Evolutionary conservation across 2,797 vertebrate genomes (phyloP).

Genomic region (Leptatherina wallacei): DNA sequence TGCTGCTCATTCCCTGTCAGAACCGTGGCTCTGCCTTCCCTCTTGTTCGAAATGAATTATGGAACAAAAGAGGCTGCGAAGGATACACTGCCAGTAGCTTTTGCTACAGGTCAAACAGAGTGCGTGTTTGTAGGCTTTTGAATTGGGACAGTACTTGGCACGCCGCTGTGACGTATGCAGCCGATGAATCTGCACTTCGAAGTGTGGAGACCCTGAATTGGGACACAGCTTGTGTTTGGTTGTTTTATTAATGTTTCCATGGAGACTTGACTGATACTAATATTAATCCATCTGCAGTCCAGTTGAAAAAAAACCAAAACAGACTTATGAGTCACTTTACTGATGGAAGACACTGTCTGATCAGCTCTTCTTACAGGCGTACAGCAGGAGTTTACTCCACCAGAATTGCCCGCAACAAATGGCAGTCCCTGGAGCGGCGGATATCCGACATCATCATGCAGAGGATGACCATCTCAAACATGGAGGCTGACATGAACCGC

Average conservation of each 20-base stretch:
- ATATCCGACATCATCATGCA: constrained; percentile 97
- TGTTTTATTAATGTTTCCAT: not conserved
- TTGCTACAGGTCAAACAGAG: too few species aligned
- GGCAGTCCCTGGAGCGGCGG: constrained; percentile 93
- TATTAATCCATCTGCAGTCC: not conserved
- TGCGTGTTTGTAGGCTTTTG: too few species aligned
- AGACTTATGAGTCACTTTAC: not conserved
- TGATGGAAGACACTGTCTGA: constrained; percentile 2
- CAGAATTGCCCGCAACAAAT: constrained; percentile 90
- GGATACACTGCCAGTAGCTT: too few species aligned
- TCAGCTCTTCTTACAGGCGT: constrained; percentile 88
- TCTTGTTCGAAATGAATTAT: too few species aligned
- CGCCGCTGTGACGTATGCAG: too few species aligned
- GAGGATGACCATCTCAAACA: constrained; percentile 97
- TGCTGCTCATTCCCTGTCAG: too few species aligned
- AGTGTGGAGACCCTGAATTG: too few species aligned
- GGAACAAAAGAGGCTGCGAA: too few species aligned
- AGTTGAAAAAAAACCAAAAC: not conserved
- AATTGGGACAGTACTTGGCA: too few species aligned
- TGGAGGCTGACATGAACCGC: constrained; percentile 98
- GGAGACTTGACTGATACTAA: not conserved
- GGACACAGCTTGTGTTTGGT: not conserved
- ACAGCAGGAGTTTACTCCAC: constrained; percentile 87
- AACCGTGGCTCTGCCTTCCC: too few species aligned
- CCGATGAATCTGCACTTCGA: too few species aligned